Evolutionary conservation across 2,888 invertebrate species (phyloP).

Genomic region (Lysandra bellargus): DNA sequence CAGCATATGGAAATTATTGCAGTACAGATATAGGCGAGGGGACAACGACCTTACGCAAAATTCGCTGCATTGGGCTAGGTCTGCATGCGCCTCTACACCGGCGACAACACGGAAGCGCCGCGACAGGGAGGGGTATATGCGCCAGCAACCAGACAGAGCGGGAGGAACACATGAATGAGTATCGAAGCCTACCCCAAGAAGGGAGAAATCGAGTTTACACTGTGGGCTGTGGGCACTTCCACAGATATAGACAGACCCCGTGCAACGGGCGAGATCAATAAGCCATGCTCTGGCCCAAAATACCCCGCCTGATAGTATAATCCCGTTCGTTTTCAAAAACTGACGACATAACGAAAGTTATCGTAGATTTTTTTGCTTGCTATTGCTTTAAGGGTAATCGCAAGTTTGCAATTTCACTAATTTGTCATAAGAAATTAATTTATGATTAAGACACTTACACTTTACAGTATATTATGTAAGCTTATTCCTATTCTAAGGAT

Average conservation of each 20-base stretch:
- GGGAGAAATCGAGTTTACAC: constrained; percentile 78
- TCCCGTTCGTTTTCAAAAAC: background rate
- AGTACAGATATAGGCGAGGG: constrained; percentile 51
- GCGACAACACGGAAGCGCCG: constrained; percentile 69
- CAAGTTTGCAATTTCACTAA: too few species aligned
- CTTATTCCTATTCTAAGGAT: too few species aligned
- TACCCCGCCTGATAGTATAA: constrained; percentile 1
- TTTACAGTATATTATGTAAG: too few species aligned
- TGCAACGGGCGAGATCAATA: constrained; percentile 67
- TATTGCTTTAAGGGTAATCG: background rate
- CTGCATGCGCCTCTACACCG: constrained; percentile 74
- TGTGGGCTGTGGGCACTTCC: constrained; percentile 63
- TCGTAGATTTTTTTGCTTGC: background rate
- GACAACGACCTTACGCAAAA: constrained; percentile 81
- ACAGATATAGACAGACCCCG: constrained; percentile 65
- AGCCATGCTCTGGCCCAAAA: constrained; percentile 46
- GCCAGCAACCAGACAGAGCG: constrained; percentile 58
- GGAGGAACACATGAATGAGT: constrained; percentile 79
- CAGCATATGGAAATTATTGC: constrained; percentile 42
- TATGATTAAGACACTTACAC: too few species aligned
- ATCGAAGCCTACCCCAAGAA: constrained; percentile 78
- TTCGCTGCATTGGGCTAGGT: constrained; percentile 81
- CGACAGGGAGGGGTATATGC: constrained; percentile 67
- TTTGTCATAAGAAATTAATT: too few species aligned
- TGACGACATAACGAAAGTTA: background rate